These are phyloP conservation scores for Athalia cordata DNA, from an alignment of 2,888 invertebrate genomes.

Conservation along the genomic window DNA sequence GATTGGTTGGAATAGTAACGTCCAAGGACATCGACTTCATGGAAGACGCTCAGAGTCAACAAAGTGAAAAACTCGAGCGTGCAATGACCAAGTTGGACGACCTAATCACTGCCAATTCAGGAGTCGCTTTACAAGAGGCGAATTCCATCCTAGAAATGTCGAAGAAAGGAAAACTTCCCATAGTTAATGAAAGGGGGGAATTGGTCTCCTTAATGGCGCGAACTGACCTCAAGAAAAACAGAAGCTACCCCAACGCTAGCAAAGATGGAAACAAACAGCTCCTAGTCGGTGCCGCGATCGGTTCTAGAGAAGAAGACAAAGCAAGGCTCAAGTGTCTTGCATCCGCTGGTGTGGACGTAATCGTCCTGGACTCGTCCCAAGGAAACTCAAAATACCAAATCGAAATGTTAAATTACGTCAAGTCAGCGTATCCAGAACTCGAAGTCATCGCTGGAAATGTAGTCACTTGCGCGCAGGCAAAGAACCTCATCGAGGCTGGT, in stretches of 20 bases:
- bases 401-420: constrained; percentile 94
- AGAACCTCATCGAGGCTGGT: constrained; percentile 97
- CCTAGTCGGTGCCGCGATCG: constrained; percentile 96
- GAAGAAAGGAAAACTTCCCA: constrained; percentile 95
- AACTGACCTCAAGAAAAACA: constrained; percentile 97
- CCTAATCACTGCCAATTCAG: constrained; percentile 92
- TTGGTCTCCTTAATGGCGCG: constrained; percentile 96
- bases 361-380: constrained; percentile 98
- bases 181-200: constrained; percentile 89
- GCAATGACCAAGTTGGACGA: constrained; percentile 92
- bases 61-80: constrained; percentile 79
- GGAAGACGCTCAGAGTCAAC: constrained; percentile 79
- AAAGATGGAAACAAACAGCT: constrained; percentile 97
- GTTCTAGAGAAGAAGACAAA: constrained; percentile 90
- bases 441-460: constrained; percentile 99
- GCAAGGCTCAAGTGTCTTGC: constrained; percentile 86
- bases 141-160: constrained; percentile 96
- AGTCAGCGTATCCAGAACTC: constrained; percentile 88
- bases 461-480: constrained; percentile 96
- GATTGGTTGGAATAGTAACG: constrained; percentile 96
- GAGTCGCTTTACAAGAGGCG: constrained; percentile 93
- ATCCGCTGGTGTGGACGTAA: constrained; percentile 95
- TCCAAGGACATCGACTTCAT: constrained; percentile 98
- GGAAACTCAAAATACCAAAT: constrained; percentile 98
- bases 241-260: constrained; percentile 96